phyloP scores from a whole-genome alignment of 2,113 vertebrate species.

The Aspiorhynchus laticeps region DNA sequence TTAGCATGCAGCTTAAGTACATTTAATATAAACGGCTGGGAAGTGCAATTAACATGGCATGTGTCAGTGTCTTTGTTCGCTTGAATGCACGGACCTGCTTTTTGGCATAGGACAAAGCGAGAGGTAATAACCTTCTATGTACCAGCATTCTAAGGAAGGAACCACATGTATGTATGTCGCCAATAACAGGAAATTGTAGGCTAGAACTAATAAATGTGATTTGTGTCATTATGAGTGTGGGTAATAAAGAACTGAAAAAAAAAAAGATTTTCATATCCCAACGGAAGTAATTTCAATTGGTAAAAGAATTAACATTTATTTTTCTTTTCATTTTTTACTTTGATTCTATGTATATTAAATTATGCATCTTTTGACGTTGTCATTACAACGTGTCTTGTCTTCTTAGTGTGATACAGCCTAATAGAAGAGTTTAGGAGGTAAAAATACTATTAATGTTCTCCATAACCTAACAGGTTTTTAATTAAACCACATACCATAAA shows the following conservation, averaged over 20 bases:
- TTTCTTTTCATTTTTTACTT: background rate
- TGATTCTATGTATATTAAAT: background rate
- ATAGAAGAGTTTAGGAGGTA: background rate
- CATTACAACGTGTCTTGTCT: background rate
- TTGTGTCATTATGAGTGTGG: background rate
- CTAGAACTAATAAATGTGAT: background rate
- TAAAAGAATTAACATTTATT: background rate
- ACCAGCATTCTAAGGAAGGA: background rate
- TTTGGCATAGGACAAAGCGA: background rate
- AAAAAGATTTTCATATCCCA: background rate
- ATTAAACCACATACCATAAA: background rate
- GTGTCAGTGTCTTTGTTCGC: background rate
- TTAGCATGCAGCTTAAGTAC: background rate
- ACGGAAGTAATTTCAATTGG: background rate
- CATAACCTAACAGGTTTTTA: background rate
- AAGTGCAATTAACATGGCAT: conserved; percentile 19
- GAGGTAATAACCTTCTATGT: background rate
- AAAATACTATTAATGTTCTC: background rate
- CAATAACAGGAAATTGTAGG: background rate
- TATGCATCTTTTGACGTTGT: background rate
- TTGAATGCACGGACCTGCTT: background rate
- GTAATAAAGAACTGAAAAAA: background rate
- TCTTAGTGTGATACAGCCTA: background rate
- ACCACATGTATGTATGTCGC: background rate
- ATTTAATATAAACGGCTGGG: conserved; percentile 5